Evolutionary conservation across 2,113 vertebrate species (phyloP).

Genomic region (Engraulis encrasicolus): DNA sequence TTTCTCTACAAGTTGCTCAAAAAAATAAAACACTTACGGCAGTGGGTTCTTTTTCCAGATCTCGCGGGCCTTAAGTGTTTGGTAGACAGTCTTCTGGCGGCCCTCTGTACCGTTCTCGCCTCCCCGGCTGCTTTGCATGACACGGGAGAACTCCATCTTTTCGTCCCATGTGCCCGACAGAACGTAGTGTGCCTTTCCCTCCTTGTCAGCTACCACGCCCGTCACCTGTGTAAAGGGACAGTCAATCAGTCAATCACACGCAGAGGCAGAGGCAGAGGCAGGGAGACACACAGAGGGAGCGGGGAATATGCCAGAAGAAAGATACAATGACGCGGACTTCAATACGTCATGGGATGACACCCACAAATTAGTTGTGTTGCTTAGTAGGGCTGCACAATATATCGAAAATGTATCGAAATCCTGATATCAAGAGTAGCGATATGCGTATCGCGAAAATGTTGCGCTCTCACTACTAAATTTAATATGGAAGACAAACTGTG

Average conservation of each 20-base stretch:
- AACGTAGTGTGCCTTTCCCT: conserved; percentile 88
- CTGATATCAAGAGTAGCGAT: too few relatives aligned
- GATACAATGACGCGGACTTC: too few relatives aligned
- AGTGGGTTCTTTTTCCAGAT: conserved; percentile 92
- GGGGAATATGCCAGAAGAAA: too few relatives aligned
- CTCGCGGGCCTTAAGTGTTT: conserved; percentile 83
- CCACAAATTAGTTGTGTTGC: too few relatives aligned
- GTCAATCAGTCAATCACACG: neutral
- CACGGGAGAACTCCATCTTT: conserved; percentile 93
- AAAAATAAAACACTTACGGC: conserved; percentile 84
- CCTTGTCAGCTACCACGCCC: conserved; percentile 87
- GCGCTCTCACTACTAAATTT: too few relatives aligned
- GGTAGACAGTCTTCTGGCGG: conserved; percentile 81
- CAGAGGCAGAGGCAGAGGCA: too few relatives aligned
- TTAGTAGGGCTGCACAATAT: too few relatives aligned
- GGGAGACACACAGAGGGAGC: neutral
- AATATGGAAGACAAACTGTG: too few relatives aligned
- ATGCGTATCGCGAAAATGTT: too few relatives aligned
- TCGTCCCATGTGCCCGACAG: conserved; percentile 96
- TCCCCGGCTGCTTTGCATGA: conserved; percentile 73
- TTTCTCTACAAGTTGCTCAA: neutral
- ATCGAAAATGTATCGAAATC: too few relatives aligned
- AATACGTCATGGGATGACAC: too few relatives aligned
- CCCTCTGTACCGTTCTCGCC: conserved; percentile 85
- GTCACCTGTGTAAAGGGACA: conserved; percentile 80